A percentile compares a stretch with the other conserved stretches of the same genome.
Evolutionary conservation across 2,113 vertebrate genomes (phyloP).

Genomic region (Helogale parvula): DNA sequence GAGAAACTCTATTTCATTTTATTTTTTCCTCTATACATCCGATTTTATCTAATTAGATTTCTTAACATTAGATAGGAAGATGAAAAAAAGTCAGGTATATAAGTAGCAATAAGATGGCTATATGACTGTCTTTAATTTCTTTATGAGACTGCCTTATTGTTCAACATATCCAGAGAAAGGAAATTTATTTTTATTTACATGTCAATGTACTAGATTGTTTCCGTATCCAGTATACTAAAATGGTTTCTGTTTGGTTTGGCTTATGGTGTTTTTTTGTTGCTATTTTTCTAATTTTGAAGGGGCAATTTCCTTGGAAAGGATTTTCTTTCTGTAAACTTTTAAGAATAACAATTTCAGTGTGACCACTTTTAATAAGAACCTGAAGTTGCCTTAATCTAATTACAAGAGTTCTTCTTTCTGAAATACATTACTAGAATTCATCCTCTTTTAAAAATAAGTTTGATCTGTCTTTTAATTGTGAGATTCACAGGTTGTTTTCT

Average conservation of each 20-base stretch:
- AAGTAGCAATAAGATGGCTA: background rate
- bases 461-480: constrained; percentile 16
- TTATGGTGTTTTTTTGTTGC: background rate
- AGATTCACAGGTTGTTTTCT: constrained; percentile 20
- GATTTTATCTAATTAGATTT: constrained; percentile 22
- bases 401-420: background rate
- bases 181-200: constrained; percentile 19
- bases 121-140: constrained; percentile 31
- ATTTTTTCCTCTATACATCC: background rate
- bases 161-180: background rate
- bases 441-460: background rate
- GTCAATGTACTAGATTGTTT: background rate
- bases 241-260: constrained; percentile 14
- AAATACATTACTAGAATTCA: background rate
- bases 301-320: background rate
- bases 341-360: constrained; percentile 28
- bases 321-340: constrained; percentile 37
- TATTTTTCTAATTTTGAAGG: constrained; percentile 47
- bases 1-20: constrained; percentile 15
- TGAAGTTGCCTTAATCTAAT: constrained; percentile 47
- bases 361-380: constrained; percentile 32
- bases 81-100: background rate
- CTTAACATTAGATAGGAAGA: constrained; percentile 23
- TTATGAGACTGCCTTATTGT: background rate
- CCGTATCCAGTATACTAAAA: background rate